phyloP scores from a whole-genome alignment of 2,888 invertebrate species.

The Gymnoscelis rufifasciata region DNA sequence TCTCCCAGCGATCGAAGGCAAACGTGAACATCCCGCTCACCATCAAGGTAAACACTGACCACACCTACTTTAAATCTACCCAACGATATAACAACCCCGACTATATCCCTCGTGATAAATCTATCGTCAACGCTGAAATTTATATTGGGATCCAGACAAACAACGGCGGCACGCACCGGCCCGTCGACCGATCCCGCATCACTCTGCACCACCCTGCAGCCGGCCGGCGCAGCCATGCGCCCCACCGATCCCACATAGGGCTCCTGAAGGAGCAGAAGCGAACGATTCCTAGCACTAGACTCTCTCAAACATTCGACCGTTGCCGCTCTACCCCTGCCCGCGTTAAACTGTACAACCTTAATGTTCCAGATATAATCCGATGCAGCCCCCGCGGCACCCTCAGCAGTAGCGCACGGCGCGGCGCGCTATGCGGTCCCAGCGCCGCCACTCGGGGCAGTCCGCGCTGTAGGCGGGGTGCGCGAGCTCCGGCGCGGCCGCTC shows the following conservation, averaged over 20 bases:
- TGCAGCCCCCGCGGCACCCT: constrained; percentile 1
- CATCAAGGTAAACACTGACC: background rate
- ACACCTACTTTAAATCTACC: background rate
- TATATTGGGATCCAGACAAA: background rate
- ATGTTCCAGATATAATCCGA: background rate
- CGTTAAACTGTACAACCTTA: background rate
- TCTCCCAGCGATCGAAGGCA: background rate
- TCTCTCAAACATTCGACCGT: background rate
- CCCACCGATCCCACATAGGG: background rate
- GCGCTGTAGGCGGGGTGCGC: constrained; percentile 1
- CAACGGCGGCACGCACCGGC: background rate
- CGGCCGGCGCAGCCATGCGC: background rate
- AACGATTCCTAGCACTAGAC: too few relatives aligned
- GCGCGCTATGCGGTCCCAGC: background rate
- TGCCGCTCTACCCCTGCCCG: background rate
- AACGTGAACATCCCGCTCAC: background rate
- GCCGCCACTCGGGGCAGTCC: background rate
- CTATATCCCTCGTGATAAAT: background rate
- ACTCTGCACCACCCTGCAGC: background rate
- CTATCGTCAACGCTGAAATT: background rate
- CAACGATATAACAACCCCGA: background rate
- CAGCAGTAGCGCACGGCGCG: background rate
- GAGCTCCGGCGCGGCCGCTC: background rate
- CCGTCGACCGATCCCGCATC: background rate
- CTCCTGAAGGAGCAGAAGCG: background rate